These are phyloP conservation scores for Fukomys damarensis DNA, from an alignment of 2,113 vertebrate species.

Conservation along the genomic window DNA sequence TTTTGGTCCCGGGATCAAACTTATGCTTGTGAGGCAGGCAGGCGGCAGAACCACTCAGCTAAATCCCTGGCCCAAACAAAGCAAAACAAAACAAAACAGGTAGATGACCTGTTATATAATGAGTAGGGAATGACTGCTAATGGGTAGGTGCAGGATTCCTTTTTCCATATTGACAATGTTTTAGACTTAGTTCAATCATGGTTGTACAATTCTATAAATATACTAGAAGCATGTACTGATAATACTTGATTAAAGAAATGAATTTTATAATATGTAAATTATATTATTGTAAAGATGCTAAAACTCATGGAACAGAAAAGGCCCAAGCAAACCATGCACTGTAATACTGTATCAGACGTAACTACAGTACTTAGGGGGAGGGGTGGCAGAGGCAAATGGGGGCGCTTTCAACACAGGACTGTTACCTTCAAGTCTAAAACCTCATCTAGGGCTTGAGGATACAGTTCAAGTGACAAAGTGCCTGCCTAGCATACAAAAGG, in stretches of 20 bases:
- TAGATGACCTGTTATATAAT: too few species aligned
- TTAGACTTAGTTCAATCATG: neutral
- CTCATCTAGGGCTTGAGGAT: neutral
- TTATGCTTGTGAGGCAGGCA: too few species aligned
- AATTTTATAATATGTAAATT: neutral
- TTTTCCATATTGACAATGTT: neutral
- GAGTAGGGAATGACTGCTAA: neutral
- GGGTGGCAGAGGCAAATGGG: neutral
- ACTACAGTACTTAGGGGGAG: neutral
- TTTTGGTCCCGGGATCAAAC: too few species aligned
- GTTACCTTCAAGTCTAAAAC: conserved; percentile 15
- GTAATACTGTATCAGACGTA: neutral
- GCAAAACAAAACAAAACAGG: too few species aligned
- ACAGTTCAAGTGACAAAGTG: neutral
- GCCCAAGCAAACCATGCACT: neutral
- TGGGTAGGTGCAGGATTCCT: neutral
- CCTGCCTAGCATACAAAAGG: neutral
- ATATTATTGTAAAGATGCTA: neutral
- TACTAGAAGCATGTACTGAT: neutral
- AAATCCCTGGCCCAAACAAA: too few species aligned
- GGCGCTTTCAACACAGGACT: neutral
- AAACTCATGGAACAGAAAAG: neutral
- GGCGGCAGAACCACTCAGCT: too few species aligned
- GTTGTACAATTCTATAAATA: neutral
- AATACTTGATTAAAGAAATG: neutral